Evolutionary conservation across 2,797 vertebrate genomes (phyloP).

Genomic region (Rhyacichthys aspro): DNA sequence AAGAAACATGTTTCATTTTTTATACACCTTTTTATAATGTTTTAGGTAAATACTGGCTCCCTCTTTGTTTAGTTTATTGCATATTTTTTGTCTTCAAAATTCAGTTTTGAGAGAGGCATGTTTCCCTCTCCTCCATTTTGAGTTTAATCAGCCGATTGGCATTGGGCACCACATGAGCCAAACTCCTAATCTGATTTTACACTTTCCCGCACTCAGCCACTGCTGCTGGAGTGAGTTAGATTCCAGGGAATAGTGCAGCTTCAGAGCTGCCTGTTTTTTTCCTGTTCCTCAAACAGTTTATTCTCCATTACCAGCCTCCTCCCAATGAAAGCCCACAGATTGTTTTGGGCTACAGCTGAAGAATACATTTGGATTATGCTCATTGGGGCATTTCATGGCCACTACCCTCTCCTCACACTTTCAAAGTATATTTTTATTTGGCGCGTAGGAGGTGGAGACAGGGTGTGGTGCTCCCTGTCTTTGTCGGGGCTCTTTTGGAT

Average conservation of each 20-base stretch:
- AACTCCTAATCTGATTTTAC: slow-evolving; percentile 81
- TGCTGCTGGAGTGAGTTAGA: slow-evolving; percentile 61
- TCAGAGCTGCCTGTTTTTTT: slow-evolving; percentile 33
- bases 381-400: slow-evolving; percentile 43
- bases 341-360: slow-evolving; percentile 41
- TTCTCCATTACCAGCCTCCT: slow-evolving; percentile 1
- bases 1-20: no score
- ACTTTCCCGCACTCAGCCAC: slow-evolving; percentile 71
- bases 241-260: slow-evolving; percentile 57
- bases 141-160: slow-evolving; percentile 78
- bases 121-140: slow-evolving; percentile 65
- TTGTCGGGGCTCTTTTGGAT: slow-evolving; percentile 40
- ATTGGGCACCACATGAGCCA: slow-evolving; percentile 79
- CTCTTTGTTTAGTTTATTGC: background rate
- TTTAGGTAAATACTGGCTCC: no score
- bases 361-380: slow-evolving; percentile 58
- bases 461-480: slow-evolving; percentile 59
- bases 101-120: slow-evolving; percentile 36
- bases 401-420: slow-evolving; percentile 13
- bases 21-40: no score
- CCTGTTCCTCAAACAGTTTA: slow-evolving; percentile 4
- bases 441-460: slow-evolving; percentile 60
- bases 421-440: slow-evolving; percentile 69
- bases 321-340: background rate
- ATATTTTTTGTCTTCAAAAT: slow-evolving; percentile 5